Evolutionary conservation across 2,888 invertebrate species (phyloP), one percentile per base, ranked within the genome.

Genomic region (Noctua fimbriata): DNA sequence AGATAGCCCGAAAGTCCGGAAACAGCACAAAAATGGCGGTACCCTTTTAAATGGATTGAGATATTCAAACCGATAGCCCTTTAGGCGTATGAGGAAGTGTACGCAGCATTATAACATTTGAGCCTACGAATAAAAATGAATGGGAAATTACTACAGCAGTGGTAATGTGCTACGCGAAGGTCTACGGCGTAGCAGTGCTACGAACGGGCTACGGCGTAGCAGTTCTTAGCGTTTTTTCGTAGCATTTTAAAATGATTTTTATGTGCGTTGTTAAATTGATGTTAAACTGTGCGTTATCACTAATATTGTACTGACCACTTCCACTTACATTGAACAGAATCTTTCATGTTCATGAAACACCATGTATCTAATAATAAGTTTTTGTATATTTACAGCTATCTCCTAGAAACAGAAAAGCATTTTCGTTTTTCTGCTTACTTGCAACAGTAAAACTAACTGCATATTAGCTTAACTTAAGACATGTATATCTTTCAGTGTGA

Each of bases 11-110:
- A 72, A 83, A 73, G 77, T 65, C 52, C 44, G 32, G 72, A 72
- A 83, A 73, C 55, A 74, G 36, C 49, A 79, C 49, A 83, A 77
- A 85, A 83, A 83, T 65, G 24, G 52, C 58, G 28, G 60, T 49
- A 79, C 79, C 76, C 87, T 85, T 87, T 79, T 79, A 83, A 77
- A 85, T 16, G 44, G 52, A 87, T 87, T 79, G 76, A 72, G 32
- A 55, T 76, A 76, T 73, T 76, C 76, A 71, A 84, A 82, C 52
- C 41, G 41, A 85, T 71, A 81, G 55, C 55, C 47, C 24, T 75
- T 70, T 47, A 44, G 21, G 36, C 32, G 12, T 36, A 65, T 70
- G 52, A 58, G 49, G 24, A 52, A 78, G 14, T 69, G 36, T 69
- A 78, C 58, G 28, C 21, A 67, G 44, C 24, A 16, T 52, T 28